phyloP scores from a whole-genome alignment of 2,888 invertebrate species.

The Stegophylla sp. region DNA sequence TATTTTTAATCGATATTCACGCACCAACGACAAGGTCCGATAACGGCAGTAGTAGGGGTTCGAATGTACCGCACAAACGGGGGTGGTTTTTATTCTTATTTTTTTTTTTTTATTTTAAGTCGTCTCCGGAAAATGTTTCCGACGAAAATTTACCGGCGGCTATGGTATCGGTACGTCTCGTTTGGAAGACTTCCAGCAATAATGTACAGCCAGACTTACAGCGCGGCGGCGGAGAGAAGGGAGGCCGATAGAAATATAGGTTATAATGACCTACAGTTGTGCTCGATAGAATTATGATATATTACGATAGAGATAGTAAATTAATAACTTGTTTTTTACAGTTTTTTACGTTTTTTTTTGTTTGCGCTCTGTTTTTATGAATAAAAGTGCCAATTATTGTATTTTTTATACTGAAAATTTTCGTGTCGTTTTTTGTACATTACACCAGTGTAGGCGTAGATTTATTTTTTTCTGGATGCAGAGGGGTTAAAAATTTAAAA shows the following conservation, averaged over 20 bases:
- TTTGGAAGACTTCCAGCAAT: slow-evolving; percentile 16
- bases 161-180: not conserved
- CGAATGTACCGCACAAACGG: too few species aligned
- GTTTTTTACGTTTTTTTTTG: not conserved
- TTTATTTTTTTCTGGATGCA: too few species aligned
- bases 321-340: not conserved
- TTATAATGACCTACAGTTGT: not conserved
- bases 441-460: too few species aligned
- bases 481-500: too few species aligned
- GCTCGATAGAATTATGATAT: not conserved
- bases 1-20: not conserved
- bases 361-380: not conserved
- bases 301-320: slow-evolving; percentile 5
- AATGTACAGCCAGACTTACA: not conserved
- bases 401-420: not conserved
- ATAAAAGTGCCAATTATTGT: slow-evolving; percentile 8
- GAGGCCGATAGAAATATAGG: not conserved
- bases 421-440: not conserved
- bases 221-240: not conserved
- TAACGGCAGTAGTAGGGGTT: too few species aligned
- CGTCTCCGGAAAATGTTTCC: not conserved
- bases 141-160: not conserved
- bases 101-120: not conserved
- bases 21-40: too few species aligned
- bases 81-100: not conserved